phyloP scores from a whole-genome alignment of 2,888 invertebrate species.

The Monoplex corrugatus region DNA sequence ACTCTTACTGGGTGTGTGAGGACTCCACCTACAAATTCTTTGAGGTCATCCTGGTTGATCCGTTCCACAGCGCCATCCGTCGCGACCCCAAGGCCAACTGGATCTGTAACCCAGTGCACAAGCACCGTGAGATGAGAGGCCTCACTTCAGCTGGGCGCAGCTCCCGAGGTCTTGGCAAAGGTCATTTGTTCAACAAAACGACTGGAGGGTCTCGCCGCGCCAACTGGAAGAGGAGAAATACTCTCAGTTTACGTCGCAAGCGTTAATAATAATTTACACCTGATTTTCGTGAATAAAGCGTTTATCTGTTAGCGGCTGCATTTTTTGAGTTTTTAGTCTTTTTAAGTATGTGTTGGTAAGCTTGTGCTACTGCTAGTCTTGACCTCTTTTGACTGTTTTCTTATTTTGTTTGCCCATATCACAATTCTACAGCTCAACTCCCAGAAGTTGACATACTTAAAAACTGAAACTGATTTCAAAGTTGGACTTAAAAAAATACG shows the following conservation, averaged over 20 bases:
- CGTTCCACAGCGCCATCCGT: slow-evolving; percentile 95
- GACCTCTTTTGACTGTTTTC: too few relatives aligned
- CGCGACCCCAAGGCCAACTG: slow-evolving; percentile 98
- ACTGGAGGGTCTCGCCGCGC: slow-evolving; percentile 98
- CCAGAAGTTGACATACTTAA: too few relatives aligned
- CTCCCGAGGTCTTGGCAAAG: slow-evolving; percentile 91
- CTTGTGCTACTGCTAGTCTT: too few relatives aligned
- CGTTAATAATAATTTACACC: slow-evolving; percentile 87
- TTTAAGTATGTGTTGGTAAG: too few relatives aligned
- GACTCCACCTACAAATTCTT: slow-evolving; percentile 99
- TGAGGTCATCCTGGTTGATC: slow-evolving; percentile 92
- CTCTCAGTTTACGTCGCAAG: slow-evolving; percentile 96
- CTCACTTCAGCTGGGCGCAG: slow-evolving; percentile 97
- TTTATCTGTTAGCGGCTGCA: too few relatives aligned
- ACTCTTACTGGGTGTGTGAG: slow-evolving; percentile 99
- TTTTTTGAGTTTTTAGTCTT: too few relatives aligned
- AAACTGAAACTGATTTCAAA: too few relatives aligned
- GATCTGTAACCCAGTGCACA: slow-evolving; percentile 98
- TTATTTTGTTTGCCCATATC: too few relatives aligned
- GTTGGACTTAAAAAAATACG: too few relatives aligned
- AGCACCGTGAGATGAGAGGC: slow-evolving; percentile 98
- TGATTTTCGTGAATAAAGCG: too few relatives aligned
- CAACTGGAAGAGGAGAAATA: slow-evolving; percentile 96
- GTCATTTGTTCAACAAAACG: slow-evolving; percentile 95
- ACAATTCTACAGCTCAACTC: too few relatives aligned